Conservation (phyloP, 2,888 invertebrate genomes). For the Timema podura region DNA sequence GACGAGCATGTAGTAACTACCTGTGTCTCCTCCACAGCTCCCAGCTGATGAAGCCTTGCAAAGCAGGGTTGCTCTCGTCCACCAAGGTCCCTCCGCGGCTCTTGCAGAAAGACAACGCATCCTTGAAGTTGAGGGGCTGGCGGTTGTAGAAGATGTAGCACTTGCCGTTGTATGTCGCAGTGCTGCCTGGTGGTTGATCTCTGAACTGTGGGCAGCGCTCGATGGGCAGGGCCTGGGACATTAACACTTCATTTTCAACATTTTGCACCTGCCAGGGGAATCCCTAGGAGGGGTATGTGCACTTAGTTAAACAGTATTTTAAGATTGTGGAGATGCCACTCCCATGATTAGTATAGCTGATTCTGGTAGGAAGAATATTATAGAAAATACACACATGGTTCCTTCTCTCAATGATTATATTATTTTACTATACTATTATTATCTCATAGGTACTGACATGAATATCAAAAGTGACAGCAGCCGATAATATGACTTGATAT, state of each 20-base stretch:
- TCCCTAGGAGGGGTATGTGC: no score
- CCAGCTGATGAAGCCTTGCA: constrained; percentile 94
- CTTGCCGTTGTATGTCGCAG: constrained; percentile 91
- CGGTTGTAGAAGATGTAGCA: constrained; percentile 92
- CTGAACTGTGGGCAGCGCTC: constrained; percentile 90
- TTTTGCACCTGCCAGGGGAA: no score
- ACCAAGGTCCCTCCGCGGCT: constrained; percentile 79
- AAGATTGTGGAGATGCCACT: no score
- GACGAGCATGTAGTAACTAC: constrained; percentile 38
- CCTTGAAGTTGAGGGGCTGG: constrained; percentile 74
- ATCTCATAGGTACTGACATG: no score
- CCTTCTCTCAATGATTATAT: no score
- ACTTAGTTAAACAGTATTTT: no score
- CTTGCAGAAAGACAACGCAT: constrained; percentile 75
- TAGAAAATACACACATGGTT: no score
- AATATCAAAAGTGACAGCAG: no score
- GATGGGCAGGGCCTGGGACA: constrained; percentile 70
- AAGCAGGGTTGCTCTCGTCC: constrained; percentile 88
- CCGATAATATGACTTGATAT: no score
- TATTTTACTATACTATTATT: no score
- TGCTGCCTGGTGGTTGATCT: constrained; percentile 88
- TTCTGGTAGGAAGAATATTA: no score
- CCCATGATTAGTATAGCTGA: no score
- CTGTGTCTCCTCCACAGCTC: constrained; percentile 87
- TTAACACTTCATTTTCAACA: constrained; percentile 63